Evolutionary conservation across 2,888 invertebrate genomes (phyloP).

Genomic region (Drepana falcataria): DNA sequence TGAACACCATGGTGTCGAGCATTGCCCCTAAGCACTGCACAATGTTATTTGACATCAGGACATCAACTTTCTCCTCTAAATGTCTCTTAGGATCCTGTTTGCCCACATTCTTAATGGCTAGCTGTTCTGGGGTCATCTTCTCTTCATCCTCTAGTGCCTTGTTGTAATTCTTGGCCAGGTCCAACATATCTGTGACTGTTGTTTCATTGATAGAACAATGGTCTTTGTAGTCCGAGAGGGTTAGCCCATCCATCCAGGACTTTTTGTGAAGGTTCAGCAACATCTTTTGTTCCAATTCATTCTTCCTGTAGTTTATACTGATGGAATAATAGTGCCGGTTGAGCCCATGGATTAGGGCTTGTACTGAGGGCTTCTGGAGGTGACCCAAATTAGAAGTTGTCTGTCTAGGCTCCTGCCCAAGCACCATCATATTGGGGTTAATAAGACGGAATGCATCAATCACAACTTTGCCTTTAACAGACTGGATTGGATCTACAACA

Average conservation of each 20-base stretch:
- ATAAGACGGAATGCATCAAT: conserved; percentile 99
- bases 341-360: conserved; percentile 98
- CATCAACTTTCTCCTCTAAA: conserved; percentile 98
- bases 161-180: conserved; percentile 97
- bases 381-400: conserved; percentile 99
- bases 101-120: conserved; percentile 99
- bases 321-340: conserved; percentile 99
- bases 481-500: conserved; percentile 99
- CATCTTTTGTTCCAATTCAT: conserved; percentile 99
- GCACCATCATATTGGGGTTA: conserved; percentile 99
- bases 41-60: conserved; percentile 97
- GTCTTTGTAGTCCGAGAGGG: conserved; percentile 92
- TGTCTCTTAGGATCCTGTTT: conserved; percentile 99
- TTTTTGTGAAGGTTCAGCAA: conserved; percentile 98
- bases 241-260: conserved; percentile 98
- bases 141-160: conserved; percentile 99
- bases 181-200: conserved; percentile 97
- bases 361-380: conserved; percentile 98
- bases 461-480: conserved; percentile 99
- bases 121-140: conserved; percentile 99
- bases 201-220: conserved; percentile 96
- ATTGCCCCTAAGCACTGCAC: conserved; percentile 98
- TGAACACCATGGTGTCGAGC: conserved; percentile 85
- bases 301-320: conserved; percentile 99
- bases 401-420: conserved; percentile 98